Percentiles rank a stretch among this genome's conserved stretches.
phyloP scores from a whole-genome alignment of 2,113 vertebrate genomes.

The Nothoprocta perdicaria region DNA sequence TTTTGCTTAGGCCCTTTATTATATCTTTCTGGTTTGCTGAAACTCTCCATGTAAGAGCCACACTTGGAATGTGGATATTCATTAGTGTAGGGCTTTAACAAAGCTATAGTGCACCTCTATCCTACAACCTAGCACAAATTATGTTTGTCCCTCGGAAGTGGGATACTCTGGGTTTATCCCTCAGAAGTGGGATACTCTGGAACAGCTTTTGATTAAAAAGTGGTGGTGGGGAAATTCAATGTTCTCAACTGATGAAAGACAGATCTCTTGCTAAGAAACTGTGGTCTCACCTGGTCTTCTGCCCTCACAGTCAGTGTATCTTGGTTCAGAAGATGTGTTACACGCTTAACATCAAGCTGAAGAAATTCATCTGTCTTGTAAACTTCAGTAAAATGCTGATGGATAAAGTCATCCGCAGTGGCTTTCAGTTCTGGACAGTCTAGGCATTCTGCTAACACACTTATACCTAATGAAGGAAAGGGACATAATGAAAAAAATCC shows the following conservation, averaged over 20 bases:
- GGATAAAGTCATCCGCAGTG: constrained; percentile 89
- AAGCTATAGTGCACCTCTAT: neutral
- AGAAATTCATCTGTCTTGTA: constrained; percentile 92
- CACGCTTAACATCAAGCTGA: constrained; percentile 88
- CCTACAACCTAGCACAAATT: neutral
- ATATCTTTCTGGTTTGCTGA: neutral
- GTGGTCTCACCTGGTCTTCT: constrained; percentile 85
- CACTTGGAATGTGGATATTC: neutral
- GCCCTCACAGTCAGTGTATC: constrained; percentile 88
- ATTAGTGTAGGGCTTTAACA: neutral
- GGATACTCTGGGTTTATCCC: neutral
- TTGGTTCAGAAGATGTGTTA: constrained; percentile 90
- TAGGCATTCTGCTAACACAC: constrained; percentile 87
- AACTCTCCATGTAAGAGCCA: neutral
- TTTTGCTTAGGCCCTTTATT: neutral
- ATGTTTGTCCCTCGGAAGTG: neutral
- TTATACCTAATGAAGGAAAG: constrained; percentile 80
- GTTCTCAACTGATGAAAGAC: neutral
- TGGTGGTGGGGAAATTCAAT: neutral
- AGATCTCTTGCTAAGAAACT: neutral
- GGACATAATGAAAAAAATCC: neutral
- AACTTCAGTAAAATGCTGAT: constrained; percentile 91
- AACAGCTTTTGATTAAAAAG: neutral
- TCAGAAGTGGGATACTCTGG: neutral
- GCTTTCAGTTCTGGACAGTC: constrained; percentile 90